phyloP scores from a whole-genome alignment of 2,888 invertebrate species.

The Plagodis dolabraria region DNA sequence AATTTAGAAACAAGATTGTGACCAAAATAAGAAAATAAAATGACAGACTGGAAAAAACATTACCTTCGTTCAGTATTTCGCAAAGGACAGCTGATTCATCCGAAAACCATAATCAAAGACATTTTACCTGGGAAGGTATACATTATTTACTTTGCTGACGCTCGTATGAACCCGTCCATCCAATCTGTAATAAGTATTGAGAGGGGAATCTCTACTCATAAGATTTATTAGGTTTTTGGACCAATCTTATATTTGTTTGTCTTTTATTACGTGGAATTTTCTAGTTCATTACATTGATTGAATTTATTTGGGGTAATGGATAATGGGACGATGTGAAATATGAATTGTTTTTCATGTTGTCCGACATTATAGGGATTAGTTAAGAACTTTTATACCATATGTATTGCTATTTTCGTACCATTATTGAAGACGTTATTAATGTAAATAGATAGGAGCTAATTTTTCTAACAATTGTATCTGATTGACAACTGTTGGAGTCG shows the following conservation, averaged over 20 bases:
- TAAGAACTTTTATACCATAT: too few species aligned
- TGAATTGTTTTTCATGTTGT: slow-evolving; percentile 10
- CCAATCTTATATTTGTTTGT: slow-evolving; percentile 29
- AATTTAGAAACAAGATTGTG: too few species aligned
- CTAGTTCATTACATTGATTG: slow-evolving; percentile 36
- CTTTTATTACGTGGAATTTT: slow-evolving; percentile 33
- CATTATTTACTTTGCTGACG: slow-evolving; percentile 11
- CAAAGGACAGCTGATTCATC: too few species aligned
- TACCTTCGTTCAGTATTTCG: too few species aligned
- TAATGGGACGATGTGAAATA: slow-evolving; percentile 4
- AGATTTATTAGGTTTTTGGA: slow-evolving; percentile 31
- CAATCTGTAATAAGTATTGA: slow-evolving; percentile 27
- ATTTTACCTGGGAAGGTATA: neutral
- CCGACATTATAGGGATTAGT: neutral
- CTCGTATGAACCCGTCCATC: slow-evolving; percentile 19
- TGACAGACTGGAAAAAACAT: too few species aligned
- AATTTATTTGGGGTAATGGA: slow-evolving; percentile 17
- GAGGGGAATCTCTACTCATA: slow-evolving; percentile 13
- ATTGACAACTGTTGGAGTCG: too few species aligned
- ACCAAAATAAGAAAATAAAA: too few species aligned
- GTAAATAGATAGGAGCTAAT: too few species aligned
- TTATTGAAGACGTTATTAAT: too few species aligned
- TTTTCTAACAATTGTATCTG: too few species aligned
- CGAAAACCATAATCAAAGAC: neutral
- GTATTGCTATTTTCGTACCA: too few species aligned